Evolutionary conservation across 2,797 vertebrate species (phyloP).

Genomic region (Enteromius viviparus): DNA sequence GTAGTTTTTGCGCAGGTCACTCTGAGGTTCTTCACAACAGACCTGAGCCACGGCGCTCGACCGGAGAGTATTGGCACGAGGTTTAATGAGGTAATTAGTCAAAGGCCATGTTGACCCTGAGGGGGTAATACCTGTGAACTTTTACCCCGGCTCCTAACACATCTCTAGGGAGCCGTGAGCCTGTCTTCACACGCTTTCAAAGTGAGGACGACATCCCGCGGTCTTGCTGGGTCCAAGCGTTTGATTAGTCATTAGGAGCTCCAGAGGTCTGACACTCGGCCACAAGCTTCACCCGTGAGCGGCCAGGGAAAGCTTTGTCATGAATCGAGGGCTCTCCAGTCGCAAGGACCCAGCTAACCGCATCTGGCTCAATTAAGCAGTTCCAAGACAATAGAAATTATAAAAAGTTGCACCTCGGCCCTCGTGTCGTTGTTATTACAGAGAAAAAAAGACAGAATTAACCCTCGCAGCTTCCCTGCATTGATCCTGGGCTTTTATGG

Average conservation of each 20-base stretch:
- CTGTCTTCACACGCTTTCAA: constrained; percentile 57
- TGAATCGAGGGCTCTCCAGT: constrained; percentile 81
- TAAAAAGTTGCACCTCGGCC: constrained; percentile 76
- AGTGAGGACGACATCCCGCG: constrained; percentile 67
- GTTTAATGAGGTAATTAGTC: constrained; percentile 82
- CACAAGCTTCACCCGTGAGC: constrained; percentile 61
- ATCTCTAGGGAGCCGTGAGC: constrained; percentile 68
- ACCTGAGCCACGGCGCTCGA: constrained; percentile 55
- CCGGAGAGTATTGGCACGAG: constrained; percentile 70
- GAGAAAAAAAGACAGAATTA: constrained; percentile 81
- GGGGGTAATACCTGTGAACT: constrained; percentile 81
- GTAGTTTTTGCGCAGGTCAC: constrained; percentile 46
- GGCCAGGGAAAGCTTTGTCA: constrained; percentile 67
- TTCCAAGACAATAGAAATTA: constrained; percentile 80
- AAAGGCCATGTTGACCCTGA: constrained; percentile 72
- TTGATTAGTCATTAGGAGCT: constrained; percentile 53
- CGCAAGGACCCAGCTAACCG: constrained; percentile 78
- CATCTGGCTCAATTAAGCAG: constrained; percentile 82
- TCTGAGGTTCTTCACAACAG: constrained; percentile 57
- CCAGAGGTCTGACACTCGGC: constrained; percentile 48
- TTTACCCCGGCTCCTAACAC: constrained; percentile 70
- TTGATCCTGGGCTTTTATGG: constrained; percentile 84
- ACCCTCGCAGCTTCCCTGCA: constrained; percentile 81
- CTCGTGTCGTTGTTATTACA: constrained; percentile 81
- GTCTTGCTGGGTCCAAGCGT: constrained; percentile 23